Base-by-base conservation (phyloP, 2,888 invertebrate species). In the Leptinotarsa rubiginosa region DNA sequence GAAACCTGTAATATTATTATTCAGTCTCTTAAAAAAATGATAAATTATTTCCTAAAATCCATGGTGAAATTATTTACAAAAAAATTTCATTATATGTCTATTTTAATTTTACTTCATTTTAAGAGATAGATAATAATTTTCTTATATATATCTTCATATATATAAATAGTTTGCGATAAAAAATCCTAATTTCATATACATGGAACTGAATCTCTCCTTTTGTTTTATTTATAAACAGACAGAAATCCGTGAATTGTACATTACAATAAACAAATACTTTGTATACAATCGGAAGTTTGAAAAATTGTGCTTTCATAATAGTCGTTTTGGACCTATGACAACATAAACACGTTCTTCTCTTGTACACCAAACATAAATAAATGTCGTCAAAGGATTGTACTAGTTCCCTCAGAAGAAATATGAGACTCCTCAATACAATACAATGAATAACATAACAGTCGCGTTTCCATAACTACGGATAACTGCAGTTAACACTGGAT, bases 261-360 rank as follows among this genome's bases (percentile, higher is more conserved):
- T 75, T 69, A 77, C 71, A 73, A 70, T 73, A 68, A 79, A 74
- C 67, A 69, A 75, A 74, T 73, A 70, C 70, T 73, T 79, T 75
- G 80, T 82, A 76, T 82, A 82, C 81, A 81, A 78, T 79, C 75
- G 81, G 79, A 82, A 80, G 81, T 80, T 80, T 76, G 76, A 81
- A 80, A 79, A 79, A 76, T 83, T 83, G 82, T 83, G 82, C 82
- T 80, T 77, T 78, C 69, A 64, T 69, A 64, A 72, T 41, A 65
- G 72, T 64, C 73, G 31, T 25, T 68, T 70, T 67, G 62, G 62
- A 74, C 69, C 47, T 67, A 72, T 68, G 73, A 74, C 49, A 66
- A 73, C 41, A 68, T 59, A 65, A 70, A 67, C 65, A 65, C 68
- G 64, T 72, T 65, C 65, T 41, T 41, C 73, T 69, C 71, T 66